Evolutionary conservation across 2,113 vertebrate species (phyloP).

Genomic region (Neomonachus schauinslandi): DNA sequence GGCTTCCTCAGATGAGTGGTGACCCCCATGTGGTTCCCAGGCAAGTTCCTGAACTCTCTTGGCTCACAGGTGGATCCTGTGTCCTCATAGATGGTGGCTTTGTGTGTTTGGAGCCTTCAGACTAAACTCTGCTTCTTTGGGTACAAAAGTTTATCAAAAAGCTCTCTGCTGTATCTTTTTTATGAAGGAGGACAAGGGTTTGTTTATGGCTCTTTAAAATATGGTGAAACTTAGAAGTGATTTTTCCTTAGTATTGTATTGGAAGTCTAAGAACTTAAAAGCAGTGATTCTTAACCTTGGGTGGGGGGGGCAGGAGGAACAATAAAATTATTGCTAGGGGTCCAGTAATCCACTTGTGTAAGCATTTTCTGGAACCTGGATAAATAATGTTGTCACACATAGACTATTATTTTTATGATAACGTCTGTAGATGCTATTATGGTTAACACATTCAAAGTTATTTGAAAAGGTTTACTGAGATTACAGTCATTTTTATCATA

Average conservation of each 20-base stretch:
- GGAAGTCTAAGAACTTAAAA: conserved; percentile 17
- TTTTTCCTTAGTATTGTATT: neutral
- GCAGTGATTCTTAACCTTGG: neutral
- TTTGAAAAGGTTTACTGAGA: conserved; percentile 43
- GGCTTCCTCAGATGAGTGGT: conserved; percentile 61
- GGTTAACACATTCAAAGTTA: neutral
- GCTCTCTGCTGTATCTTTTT: neutral
- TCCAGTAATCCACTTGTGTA: neutral
- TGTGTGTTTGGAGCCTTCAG: neutral
- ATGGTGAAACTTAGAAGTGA: conserved; percentile 54
- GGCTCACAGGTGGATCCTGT: neutral
- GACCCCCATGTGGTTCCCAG: conserved; percentile 35
- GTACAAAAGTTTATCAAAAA: conserved; percentile 7
- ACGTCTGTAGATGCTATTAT: neutral
- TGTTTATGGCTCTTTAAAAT: conserved; percentile 59
- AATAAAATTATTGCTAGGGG: neutral
- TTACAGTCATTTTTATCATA: conserved; percentile 31
- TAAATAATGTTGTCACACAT: neutral
- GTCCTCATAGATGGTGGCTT: conserved; percentile 22
- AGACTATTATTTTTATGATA: neutral
- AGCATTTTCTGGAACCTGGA: neutral
- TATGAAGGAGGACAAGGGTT: neutral
- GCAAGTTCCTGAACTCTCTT: conserved; percentile 52
- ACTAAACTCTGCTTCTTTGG: neutral
- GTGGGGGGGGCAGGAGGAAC: too few relatives aligned